These are phyloP conservation scores for Macropus fuliginosus DNA, from an alignment of 2,797 vertebrate species.

Conservation along the genomic window DNA sequence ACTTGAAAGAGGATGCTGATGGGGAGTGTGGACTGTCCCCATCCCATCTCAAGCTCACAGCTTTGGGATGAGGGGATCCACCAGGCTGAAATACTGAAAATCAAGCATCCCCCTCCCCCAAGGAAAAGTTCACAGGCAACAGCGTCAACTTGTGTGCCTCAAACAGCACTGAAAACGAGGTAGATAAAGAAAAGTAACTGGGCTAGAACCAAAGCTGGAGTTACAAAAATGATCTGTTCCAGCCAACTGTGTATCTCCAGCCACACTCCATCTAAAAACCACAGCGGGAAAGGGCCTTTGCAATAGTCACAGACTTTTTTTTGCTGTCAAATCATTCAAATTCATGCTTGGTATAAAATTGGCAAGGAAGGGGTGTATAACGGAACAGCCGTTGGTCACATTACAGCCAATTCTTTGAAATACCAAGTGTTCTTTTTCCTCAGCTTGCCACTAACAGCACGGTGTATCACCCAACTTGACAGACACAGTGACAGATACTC, in stretches of 20 bases:
- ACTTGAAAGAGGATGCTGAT: conserved; percentile 52
- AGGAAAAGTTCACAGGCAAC: conserved; percentile 76
- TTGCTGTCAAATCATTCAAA: conserved; percentile 65
- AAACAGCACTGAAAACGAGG: conserved; percentile 84
- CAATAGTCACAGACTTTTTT: conserved; percentile 68
- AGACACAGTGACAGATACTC: conserved; percentile 74
- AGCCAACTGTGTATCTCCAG: conserved; percentile 59
- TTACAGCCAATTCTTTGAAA: conserved; percentile 71
- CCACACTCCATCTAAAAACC: conserved; percentile 68
- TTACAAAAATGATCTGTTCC: conserved; percentile 77
- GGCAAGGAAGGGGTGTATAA: conserved; percentile 68
- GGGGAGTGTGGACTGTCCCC: conserved; percentile 38
- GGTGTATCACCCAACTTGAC: conserved; percentile 70
- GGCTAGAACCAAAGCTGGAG: conserved; percentile 66
- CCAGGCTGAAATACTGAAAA: conserved; percentile 71
- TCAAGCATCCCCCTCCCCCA: conserved; percentile 64
- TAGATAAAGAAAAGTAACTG: conserved; percentile 82
- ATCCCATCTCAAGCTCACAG: conserved; percentile 40
- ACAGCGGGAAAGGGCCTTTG: conserved; percentile 77
- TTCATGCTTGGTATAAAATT: conserved; percentile 68
- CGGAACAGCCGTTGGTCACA: conserved; percentile 60
- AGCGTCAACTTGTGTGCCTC: conserved; percentile 74
- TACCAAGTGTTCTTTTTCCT: conserved; percentile 69
- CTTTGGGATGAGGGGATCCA: conserved; percentile 64
- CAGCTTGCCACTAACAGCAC: conserved; percentile 66